Base-by-base conservation (phyloP, 2,888 invertebrate species). In the Acrobasis consociella region DNA sequence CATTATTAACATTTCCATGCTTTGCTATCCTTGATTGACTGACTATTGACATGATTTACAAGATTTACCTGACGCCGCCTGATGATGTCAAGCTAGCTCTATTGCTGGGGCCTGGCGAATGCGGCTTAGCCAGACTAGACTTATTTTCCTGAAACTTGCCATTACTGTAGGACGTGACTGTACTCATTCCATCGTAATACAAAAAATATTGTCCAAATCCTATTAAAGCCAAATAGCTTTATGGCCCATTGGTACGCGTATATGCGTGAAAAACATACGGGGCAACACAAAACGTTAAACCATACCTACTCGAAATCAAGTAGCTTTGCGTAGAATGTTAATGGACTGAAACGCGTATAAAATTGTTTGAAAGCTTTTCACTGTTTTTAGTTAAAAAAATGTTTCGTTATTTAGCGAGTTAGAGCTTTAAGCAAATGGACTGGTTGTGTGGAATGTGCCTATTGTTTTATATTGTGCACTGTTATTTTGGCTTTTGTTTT, bases 291-390 rank as follows among this genome's bases (percentile, higher is more conserved):
- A 56, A 42, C 13, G 39, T 22, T 11, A 56, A 46, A 22, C 17
- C 56, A 42, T 22, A 31, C 31, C 31, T 22, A 56, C 56, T 31
- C 15, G 9, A 55, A 56, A 56, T 56, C 42, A 56, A 56, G 56
- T 56, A 56, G 56, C 42, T 22, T 56, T 56, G 56, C 39, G 56
- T 56, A 56, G 56, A 56, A 56, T 56, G 56, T 56, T 56, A 56
- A 56, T 56, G 56, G 56, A 56, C 56, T 56, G 56, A 56, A 56
- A 56, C 56, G 56, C 50, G 51, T 52, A 62, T 62, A 58, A 65
- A 67, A 69, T 69, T 68, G 66, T 66, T 69, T 70, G 61, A 69
- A 69, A 69, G 71, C 68, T 66, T 69, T 66, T 62, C 59, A 53
- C 50, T 55, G 58, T 60, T 59, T 31, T 61, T 64, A 62, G 58